Evolutionary conservation across 2,888 invertebrate genomes (phyloP).

Genomic region (Cordylochernes scorpioides): DNA sequence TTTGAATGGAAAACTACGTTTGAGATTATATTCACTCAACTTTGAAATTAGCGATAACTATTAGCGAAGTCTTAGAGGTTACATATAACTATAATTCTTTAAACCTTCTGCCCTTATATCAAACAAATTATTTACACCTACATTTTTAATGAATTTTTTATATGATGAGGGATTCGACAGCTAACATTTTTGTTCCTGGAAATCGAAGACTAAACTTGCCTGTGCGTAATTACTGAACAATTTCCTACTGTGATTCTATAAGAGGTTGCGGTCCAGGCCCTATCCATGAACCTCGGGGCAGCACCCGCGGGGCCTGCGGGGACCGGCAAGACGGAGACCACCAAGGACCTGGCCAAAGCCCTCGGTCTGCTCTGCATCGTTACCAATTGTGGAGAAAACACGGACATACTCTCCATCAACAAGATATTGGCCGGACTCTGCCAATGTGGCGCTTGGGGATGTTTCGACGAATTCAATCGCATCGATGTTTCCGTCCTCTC

Average conservation of each 20-base stretch:
- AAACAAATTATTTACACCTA: no score
- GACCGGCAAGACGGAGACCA: slow-evolving; percentile 72
- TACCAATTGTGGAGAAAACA: slow-evolving; percentile 71
- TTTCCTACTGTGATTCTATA: background rate
- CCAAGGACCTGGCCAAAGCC: slow-evolving; percentile 70
- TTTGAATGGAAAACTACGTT: no score
- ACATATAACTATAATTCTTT: no score
- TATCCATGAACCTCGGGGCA: slow-evolving; percentile 68
- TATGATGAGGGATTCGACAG: no score
- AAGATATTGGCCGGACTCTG: slow-evolving; percentile 46
- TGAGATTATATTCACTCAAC: no score
- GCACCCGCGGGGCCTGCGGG: slow-evolving; percentile 60
- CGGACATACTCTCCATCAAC: slow-evolving; percentile 61
- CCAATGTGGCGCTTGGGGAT: slow-evolving; percentile 81
- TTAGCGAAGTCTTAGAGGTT: no score
- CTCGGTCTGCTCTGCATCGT: slow-evolving; percentile 28
- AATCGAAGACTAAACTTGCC: no score
- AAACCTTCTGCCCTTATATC: no score
- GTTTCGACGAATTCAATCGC: slow-evolving; percentile 79
- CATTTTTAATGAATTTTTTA: no score
- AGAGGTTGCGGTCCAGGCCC: slow-evolving; percentile 27
- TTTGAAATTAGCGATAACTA: no score
- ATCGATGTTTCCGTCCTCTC: slow-evolving; percentile 75
- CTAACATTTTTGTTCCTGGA: no score
- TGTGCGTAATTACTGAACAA: no score